Evolutionary conservation across 2,888 invertebrate species (phyloP).

Genomic region (Acanthosoma haemorrhoidale): DNA sequence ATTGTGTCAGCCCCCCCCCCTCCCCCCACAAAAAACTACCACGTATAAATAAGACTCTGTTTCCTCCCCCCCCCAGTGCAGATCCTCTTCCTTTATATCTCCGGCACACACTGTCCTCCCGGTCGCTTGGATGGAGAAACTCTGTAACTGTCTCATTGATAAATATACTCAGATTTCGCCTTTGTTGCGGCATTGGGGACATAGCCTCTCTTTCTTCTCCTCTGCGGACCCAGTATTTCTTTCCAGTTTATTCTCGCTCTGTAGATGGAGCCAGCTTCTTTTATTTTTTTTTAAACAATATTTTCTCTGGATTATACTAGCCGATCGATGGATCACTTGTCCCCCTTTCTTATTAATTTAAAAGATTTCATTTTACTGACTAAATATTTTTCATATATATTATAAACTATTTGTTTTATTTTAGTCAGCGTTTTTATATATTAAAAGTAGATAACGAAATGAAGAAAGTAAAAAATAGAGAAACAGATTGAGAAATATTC

Average conservation of each 20-base stretch:
- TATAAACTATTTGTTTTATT: too few relatives aligned
- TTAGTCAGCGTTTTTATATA: too few relatives aligned
- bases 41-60: constrained; percentile 21
- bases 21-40: constrained; percentile 9
- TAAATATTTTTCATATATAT: too few relatives aligned
- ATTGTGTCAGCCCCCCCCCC: background rate
- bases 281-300: too few relatives aligned
- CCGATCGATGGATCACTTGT: too few relatives aligned
- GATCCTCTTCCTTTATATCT: background rate
- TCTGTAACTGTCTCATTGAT: constrained; percentile 12
- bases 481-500: too few relatives aligned
- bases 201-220: background rate
- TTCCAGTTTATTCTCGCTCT: background rate
- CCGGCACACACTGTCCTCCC: too few relatives aligned
- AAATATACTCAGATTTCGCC: constrained; percentile 8
- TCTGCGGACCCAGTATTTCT: background rate
- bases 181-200: background rate
- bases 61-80: background rate
- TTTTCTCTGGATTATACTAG: too few relatives aligned
- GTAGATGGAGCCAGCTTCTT: background rate
- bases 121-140: constrained; percentile 7
- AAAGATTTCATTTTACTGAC: too few relatives aligned
- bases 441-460: too few relatives aligned
- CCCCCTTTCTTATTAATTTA: too few relatives aligned
- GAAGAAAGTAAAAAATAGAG: too few relatives aligned